A percentile compares a stretch with the other conserved stretches of the same genome.
Conservation (phyloP, 2,888 invertebrate species). For the Rambutsinella grinnellia region DNA sequence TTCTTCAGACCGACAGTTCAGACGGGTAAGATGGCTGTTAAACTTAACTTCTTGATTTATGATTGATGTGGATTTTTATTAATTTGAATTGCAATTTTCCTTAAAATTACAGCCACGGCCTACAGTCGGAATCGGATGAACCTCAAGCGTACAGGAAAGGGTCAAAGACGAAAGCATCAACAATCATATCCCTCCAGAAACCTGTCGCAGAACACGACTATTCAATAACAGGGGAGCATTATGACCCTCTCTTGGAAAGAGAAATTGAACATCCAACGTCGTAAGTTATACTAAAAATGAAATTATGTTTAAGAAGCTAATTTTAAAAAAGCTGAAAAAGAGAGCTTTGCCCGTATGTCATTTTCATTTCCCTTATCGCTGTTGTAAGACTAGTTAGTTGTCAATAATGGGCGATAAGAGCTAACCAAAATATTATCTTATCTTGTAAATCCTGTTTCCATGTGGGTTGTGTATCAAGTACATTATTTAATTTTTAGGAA, state of each 20-base stretch:
- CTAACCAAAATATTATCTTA: too few species aligned
- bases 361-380: too few species aligned
- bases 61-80: not conserved
- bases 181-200: slow-evolving; percentile 64
- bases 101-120: slow-evolving; percentile 44
- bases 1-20: slow-evolving; percentile 62
- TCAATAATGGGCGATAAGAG: too few species aligned
- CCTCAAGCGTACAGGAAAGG: slow-evolving; percentile 33
- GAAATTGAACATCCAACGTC: slow-evolving; percentile 84
- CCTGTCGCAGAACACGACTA: slow-evolving; percentile 64
- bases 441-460: too few species aligned
- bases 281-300: slow-evolving; percentile 74
- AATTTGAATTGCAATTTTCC: not conserved
- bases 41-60: too few species aligned
- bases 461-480: too few species aligned
- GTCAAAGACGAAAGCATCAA: slow-evolving; percentile 33
- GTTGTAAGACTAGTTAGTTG: too few species aligned
- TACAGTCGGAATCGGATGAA: slow-evolving; percentile 61
- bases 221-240: slow-evolving; percentile 66
- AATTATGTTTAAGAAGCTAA: too few species aligned
- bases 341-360: too few species aligned
- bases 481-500: too few species aligned
- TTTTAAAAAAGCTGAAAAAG: too few species aligned
- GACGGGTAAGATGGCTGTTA: slow-evolving; percentile 51
- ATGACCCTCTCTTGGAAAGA: slow-evolving; percentile 78